Conservation (phyloP, 2,113 vertebrate genomes). For the Patagioenas fasciata region DNA sequence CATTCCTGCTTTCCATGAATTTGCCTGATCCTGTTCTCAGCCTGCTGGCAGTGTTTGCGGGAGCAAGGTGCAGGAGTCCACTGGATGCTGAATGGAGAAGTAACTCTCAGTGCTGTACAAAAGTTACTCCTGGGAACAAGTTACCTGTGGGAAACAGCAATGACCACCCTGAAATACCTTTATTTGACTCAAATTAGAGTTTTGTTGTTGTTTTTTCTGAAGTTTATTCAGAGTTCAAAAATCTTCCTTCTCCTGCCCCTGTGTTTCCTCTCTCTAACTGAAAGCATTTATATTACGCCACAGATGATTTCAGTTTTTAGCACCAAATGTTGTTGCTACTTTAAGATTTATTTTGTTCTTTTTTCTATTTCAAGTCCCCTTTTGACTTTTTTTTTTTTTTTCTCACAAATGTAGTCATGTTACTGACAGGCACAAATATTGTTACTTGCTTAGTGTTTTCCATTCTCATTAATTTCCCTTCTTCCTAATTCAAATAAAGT, state of each 20-base stretch:
- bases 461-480: neutral
- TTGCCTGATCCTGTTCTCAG: neutral
- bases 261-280: neutral
- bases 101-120: neutral
- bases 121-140: neutral
- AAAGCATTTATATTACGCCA: neutral
- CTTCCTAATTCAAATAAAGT: neutral
- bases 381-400: neutral
- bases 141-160: neutral
- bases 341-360: slow-evolving; percentile 22
- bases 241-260: neutral
- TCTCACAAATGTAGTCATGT: neutral
- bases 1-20: neutral
- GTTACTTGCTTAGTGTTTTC: neutral
- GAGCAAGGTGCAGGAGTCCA: neutral
- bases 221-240: neutral
- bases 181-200: neutral
- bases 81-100: neutral
- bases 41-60: fast-evolving
- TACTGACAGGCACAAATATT: neutral
- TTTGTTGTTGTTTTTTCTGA: neutral
- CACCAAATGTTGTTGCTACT: neutral
- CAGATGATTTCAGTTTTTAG: neutral
- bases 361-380: neutral
- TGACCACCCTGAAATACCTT: neutral